Conservation (phyloP, 1,140 invertebrate genomes). For the Heliconius nattereri region DNA sequence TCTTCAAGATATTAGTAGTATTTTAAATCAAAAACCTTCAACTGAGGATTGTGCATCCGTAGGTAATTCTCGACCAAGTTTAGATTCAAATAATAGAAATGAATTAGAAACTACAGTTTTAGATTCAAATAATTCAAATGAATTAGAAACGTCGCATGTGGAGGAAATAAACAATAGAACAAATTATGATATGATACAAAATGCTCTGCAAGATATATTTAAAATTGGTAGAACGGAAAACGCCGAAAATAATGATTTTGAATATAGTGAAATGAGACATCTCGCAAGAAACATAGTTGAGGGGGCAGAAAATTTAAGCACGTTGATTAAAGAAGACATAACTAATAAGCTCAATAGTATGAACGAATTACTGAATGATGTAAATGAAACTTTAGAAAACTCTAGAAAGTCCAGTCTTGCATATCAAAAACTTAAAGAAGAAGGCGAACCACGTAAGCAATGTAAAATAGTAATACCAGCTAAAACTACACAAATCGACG, state of each 20-base stretch:
- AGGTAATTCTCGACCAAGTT: not conserved
- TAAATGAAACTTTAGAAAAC: constrained; percentile 74
- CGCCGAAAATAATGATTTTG: constrained; percentile 62
- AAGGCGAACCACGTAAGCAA: constrained; percentile 47
- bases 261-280: constrained; percentile 72
- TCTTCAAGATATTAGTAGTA: constrained; percentile 59
- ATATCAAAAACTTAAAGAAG: constrained; percentile 66
- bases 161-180: constrained; percentile 6
- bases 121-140: not conserved
- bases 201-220: constrained; percentile 57
- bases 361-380: constrained; percentile 76
- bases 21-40: constrained; percentile 43
- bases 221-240: constrained; percentile 55
- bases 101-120: not conserved
- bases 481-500: constrained; percentile 9
- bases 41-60: not conserved
- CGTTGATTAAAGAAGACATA: constrained; percentile 73
- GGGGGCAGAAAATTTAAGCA: constrained; percentile 72
- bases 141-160: not conserved
- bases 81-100: not conserved
- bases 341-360: constrained; percentile 77
- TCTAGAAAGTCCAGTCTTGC: constrained; percentile 71
- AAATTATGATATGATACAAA: constrained; percentile 58
- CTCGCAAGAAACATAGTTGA: constrained; percentile 68
- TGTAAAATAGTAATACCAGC: constrained; percentile 23